Conservation (phyloP, 1,140 invertebrate species). For the Aethina tumida region DNA sequence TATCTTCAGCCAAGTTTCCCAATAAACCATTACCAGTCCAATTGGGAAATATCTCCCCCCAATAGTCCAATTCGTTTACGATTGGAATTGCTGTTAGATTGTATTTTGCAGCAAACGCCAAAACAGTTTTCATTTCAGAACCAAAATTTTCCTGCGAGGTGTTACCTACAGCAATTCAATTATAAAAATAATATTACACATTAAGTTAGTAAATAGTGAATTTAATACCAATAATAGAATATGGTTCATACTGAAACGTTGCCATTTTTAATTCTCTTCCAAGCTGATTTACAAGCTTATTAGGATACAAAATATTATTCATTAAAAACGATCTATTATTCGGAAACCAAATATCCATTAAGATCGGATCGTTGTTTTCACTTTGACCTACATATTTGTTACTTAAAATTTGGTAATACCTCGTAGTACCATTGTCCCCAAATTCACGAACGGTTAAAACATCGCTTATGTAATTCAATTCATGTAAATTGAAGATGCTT, state of each 20-base stretch:
- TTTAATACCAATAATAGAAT: constrained; percentile 22
- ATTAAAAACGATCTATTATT: constrained; percentile 19
- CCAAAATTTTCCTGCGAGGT: constrained; percentile 22
- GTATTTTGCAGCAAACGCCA: constrained; percentile 36
- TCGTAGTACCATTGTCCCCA: not conserved
- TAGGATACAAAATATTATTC: constrained; percentile 20
- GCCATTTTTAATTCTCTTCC: constrained; percentile 19
- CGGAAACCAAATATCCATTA: constrained; percentile 25
- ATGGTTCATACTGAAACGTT: constrained; percentile 25
- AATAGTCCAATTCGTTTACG: constrained; percentile 40
- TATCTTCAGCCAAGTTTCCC: constrained; percentile 44
- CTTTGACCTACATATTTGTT: constrained; percentile 20
- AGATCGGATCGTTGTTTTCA: constrained; percentile 8
- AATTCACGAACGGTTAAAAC: constrained; percentile 13
- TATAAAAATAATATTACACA: not conserved
- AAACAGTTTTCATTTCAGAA: constrained; percentile 34
- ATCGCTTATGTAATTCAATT: constrained; percentile 19
- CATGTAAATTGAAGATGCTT: constrained; percentile 14
- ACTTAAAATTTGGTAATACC: not conserved
- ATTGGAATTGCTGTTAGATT: constrained; percentile 41
- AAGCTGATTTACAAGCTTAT: constrained; percentile 26
- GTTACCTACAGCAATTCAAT: not conserved
- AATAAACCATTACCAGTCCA: constrained; percentile 45
- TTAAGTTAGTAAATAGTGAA: not conserved
- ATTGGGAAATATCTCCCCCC: constrained; percentile 49